Base-by-base conservation (phyloP, 2,797 vertebrate species). In the Rhabdomys pumilio region DNA sequence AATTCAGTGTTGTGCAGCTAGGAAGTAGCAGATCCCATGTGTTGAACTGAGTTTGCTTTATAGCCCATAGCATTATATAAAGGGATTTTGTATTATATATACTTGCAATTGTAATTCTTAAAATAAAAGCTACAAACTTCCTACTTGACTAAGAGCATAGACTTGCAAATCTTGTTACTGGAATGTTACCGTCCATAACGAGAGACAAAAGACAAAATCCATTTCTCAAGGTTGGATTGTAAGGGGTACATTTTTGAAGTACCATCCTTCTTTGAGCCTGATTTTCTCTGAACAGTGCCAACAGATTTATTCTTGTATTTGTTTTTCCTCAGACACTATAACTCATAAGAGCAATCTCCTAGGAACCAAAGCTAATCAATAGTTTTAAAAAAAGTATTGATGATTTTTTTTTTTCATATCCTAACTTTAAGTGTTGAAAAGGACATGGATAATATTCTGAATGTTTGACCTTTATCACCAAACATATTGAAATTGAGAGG, bases 51-150 rank as follows among this genome's bases (percentile, higher is more conserved):
- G 84, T 91, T 73, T 34, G 15, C 82, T 90, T 72, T 77, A 67
- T 53, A n/a, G 3, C 12, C 47, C 20, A 20, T n/a, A 88, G 47
- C 69, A 84, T 26, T 72, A 7, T 57, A 8, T 89, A 50, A 59
- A 88, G 10, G 59, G n/a, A n/a, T 96, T 73, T 91, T 57, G 84
- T 41, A 84, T 84, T 96, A 12, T 69, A 38, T 79, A 19, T 73
- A 83, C 87, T 83, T 93, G 63, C 96, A 94, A 95, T 89, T 81
- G 19, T 73, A 67, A 73, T 96, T 91, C 57, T 72, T 91, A 89
- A 93, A 92, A 83, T 75, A 83, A 87, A 95, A 91, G 4, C 61
- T 19, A 26, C 76, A 59, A 38, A n/a, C 61, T 95, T 93, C 76
- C 86, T 72, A 79, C 22, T 75, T 90, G 91, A 93, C 57, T 93